phyloP scores from a whole-genome alignment of 2,888 invertebrate genomes.

The Seira sanloemensis region DNA sequence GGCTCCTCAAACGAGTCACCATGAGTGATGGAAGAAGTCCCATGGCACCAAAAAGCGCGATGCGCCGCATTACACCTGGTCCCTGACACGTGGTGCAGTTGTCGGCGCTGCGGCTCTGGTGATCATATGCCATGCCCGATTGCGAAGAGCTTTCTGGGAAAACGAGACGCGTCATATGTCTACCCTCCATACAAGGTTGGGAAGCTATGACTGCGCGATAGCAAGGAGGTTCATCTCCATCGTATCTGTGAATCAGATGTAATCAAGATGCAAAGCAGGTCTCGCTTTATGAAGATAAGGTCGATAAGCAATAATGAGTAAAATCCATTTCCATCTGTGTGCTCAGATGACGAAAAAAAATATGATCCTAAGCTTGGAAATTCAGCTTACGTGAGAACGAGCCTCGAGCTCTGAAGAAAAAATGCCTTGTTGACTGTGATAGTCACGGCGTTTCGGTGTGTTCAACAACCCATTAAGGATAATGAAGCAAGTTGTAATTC shows the following conservation, averaged over 20 bases:
- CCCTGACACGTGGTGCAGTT: not conserved
- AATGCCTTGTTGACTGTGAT: not conserved
- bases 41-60: not conserved
- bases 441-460: not conserved
- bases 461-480: not conserved
- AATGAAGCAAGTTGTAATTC: not conserved
- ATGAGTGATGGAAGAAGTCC: no score
- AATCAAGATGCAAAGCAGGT: slow-evolving; percentile 14
- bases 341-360: slow-evolving; percentile 39
- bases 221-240: not conserved
- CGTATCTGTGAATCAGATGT: slow-evolving; percentile 24
- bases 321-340: slow-evolving; percentile 45
- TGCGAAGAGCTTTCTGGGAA: not conserved
- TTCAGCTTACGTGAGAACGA: slow-evolving; percentile 32
- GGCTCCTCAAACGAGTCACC: no score
- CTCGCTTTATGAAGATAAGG: slow-evolving; percentile 27
- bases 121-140: not conserved
- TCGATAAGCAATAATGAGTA: slow-evolving; percentile 33
- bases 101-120: not conserved
- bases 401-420: not conserved
- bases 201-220: not conserved
- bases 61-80: not conserved
- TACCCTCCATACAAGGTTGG: not conserved
- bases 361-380: slow-evolving; percentile 38
- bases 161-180: not conserved